These are phyloP conservation scores for Tragelaphus buxtoni DNA, from an alignment of 2,113 vertebrate genomes.

Conservation along the genomic window DNA sequence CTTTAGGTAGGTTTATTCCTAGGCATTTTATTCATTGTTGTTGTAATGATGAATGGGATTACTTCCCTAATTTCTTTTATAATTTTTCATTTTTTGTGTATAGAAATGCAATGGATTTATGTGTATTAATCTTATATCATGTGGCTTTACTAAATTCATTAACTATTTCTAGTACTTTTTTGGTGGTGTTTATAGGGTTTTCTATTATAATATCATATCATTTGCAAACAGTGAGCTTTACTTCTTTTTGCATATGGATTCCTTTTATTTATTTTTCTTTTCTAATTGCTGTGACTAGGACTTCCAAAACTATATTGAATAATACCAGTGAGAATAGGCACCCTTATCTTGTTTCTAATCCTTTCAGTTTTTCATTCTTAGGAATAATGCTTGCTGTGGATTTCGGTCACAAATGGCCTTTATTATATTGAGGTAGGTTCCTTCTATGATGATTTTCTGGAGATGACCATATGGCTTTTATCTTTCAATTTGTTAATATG, in stretches of 20 bases:
- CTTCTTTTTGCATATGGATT: background rate
- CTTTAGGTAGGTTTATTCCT: background rate
- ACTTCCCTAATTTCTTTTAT: background rate
- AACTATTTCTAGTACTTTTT: background rate
- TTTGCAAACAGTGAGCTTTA: background rate
- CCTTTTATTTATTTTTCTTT: background rate
- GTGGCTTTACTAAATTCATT: background rate
- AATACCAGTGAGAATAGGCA: background rate
- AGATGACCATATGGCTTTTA: background rate
- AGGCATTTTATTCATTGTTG: background rate
- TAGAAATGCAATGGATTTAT: background rate
- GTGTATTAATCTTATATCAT: background rate
- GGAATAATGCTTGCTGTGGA: background rate
- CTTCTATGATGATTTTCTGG: background rate
- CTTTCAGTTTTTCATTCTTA: background rate
- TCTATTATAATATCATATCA: background rate
- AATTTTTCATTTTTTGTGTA: background rate
- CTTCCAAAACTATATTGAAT: background rate
- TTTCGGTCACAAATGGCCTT: background rate
- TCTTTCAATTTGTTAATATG: background rate
- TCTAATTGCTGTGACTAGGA: background rate
- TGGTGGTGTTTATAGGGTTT: background rate
- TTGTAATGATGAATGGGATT: background rate
- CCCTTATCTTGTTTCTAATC: background rate
- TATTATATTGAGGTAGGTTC: background rate